Percentiles rank a stretch among this genome's conserved stretches.
These are phyloP conservation scores for Lepidothrix coronata DNA, from an alignment of 2,113 vertebrate genomes.

Conservation along the genomic window DNA sequence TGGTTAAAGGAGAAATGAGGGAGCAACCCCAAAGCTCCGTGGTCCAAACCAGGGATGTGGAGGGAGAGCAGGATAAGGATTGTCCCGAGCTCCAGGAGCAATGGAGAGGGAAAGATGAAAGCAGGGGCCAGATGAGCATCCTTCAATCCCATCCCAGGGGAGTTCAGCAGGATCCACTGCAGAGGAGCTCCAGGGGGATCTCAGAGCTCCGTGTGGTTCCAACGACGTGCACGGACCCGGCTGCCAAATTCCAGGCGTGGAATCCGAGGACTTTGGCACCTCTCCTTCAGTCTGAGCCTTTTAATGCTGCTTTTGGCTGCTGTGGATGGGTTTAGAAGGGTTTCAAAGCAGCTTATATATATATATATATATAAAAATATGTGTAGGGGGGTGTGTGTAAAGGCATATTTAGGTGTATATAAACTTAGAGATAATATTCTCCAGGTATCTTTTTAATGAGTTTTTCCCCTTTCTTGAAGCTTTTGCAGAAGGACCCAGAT, in stretches of 20 bases:
- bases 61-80: neutral
- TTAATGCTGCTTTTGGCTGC: neutral
- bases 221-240: accelerated
- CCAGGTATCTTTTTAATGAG: neutral
- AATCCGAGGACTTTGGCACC: slow-evolving; percentile 33
- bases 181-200: neutral
- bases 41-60: neutral
- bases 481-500: neutral
- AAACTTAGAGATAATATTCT: neutral
- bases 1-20: slow-evolving; percentile 56
- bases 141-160: neutral
- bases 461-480: neutral
- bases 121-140: neutral
- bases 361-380: neutral
- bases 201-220: neutral
- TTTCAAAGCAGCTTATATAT: neutral
- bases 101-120: neutral
- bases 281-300: neutral
- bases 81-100: neutral
- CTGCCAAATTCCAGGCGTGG: slow-evolving; percentile 8
- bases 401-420: neutral
- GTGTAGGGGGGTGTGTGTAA: no score
- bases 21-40: neutral
- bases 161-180: neutral
- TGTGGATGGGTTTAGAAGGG: neutral